Evolutionary conservation across 2,888 invertebrate genomes (phyloP).

Genomic region (Leptopilina syphax): DNA sequence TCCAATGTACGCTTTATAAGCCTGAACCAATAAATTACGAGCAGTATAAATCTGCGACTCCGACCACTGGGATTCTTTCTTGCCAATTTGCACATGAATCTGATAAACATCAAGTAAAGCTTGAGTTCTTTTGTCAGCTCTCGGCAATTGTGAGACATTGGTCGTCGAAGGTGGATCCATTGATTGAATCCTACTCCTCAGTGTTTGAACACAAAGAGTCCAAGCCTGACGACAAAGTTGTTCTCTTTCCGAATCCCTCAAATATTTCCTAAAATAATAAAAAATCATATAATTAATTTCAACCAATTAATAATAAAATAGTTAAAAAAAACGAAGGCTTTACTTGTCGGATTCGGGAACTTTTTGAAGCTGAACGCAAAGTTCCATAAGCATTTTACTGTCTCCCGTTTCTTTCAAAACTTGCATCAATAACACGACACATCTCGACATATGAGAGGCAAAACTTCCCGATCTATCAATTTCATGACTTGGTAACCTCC

Average conservation of each 20-base stretch:
- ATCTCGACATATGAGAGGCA: slow-evolving; percentile 92
- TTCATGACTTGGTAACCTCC: slow-evolving; percentile 93
- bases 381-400: slow-evolving; percentile 86
- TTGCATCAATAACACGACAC: slow-evolving; percentile 88
- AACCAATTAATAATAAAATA: background rate
- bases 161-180: slow-evolving; percentile 67
- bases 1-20: slow-evolving; percentile 82
- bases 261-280: slow-evolving; percentile 82
- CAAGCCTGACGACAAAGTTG: slow-evolving; percentile 89
- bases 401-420: slow-evolving; percentile 89
- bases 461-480: slow-evolving; percentile 95
- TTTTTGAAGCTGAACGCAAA: slow-evolving; percentile 87
- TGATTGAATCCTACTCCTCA: slow-evolving; percentile 81
- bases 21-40: slow-evolving; percentile 83
- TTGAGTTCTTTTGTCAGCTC: slow-evolving; percentile 73
- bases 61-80: slow-evolving; percentile 81
- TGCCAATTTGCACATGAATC: slow-evolving; percentile 82
- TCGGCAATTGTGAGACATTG: slow-evolving; percentile 62
- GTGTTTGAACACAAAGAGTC: slow-evolving; percentile 84
- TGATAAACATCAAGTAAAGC: slow-evolving; percentile 81
- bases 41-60: slow-evolving; percentile 79
- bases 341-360: slow-evolving; percentile 93
- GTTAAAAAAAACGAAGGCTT: slow-evolving; percentile 58
- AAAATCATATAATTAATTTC: slow-evolving; percentile 13
- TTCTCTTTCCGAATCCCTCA: slow-evolving; percentile 90